phyloP scores from a whole-genome alignment of 2,113 vertebrate genomes.

The Morone chrysops region DNA sequence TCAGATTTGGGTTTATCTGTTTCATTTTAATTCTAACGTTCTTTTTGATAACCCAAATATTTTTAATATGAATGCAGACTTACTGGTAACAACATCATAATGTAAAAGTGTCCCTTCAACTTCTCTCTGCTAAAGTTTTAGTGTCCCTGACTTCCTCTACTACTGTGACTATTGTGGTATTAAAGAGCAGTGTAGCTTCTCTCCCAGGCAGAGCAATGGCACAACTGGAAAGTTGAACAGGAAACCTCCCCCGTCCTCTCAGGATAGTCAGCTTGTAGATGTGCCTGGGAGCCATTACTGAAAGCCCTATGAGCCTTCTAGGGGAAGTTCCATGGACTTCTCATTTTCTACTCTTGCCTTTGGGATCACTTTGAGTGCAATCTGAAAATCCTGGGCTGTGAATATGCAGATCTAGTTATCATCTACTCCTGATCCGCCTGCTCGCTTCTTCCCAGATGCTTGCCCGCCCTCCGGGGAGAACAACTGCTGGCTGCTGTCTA shows the following conservation, averaged over 20 bases:
- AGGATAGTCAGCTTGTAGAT: slow-evolving; percentile 52
- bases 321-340: slow-evolving; percentile 42
- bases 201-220: slow-evolving; percentile 20
- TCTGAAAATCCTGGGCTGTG: slow-evolving; percentile 59
- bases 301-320: slow-evolving; percentile 61
- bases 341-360: slow-evolving; percentile 45
- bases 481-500: slow-evolving; percentile 81
- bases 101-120: slow-evolving; percentile 15
- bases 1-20: not conserved
- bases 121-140: slow-evolving; percentile 7
- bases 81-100: not conserved
- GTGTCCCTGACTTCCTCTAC: slow-evolving; percentile 30
- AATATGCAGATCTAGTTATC: slow-evolving; percentile 66
- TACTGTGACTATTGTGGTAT: slow-evolving; percentile 17
- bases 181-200: slow-evolving; percentile 33
- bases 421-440: slow-evolving; percentile 44
- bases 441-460: slow-evolving; percentile 66
- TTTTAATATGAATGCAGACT: not conserved
- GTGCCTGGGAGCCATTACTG: slow-evolving; percentile 62
- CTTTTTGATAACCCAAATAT: not conserved
- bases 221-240: slow-evolving; percentile 60
- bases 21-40: not conserved
- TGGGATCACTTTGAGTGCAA: slow-evolving; percentile 55
- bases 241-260: slow-evolving; percentile 55
- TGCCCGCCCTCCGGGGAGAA: slow-evolving; percentile 73